phyloP scores from a whole-genome alignment of 2,113 vertebrate species.

The Corythornis madagascariensis region DNA sequence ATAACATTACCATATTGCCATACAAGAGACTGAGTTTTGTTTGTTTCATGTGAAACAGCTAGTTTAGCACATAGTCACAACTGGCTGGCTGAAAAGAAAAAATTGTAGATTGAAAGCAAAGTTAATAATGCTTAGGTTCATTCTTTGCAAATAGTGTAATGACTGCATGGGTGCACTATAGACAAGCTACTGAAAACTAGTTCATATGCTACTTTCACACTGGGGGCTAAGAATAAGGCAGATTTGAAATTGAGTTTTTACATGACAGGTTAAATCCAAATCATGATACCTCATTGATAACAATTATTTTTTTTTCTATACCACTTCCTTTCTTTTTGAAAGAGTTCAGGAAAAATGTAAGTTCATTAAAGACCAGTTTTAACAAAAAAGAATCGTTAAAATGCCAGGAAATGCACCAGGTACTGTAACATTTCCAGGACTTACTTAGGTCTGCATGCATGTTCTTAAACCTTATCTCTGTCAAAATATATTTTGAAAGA shows the following conservation, averaged over 20 bases:
- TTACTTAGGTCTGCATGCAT: neutral
- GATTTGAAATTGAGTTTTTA: neutral
- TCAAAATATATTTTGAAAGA: slow-evolving; percentile 43
- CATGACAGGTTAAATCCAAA: neutral
- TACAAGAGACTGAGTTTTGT: neutral
- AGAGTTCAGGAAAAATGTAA: neutral
- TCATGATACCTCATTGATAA: neutral
- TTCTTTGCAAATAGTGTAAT: neutral
- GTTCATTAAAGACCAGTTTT: neutral
- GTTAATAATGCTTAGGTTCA: neutral
- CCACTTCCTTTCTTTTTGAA: neutral
- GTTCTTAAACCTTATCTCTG: slow-evolving; percentile 31
- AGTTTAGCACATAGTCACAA: neutral
- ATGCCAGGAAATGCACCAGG: neutral
- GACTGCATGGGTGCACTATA: neutral
- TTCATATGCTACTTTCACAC: neutral
- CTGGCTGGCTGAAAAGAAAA: neutral
- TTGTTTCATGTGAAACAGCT: neutral
- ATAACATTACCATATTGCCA: neutral
- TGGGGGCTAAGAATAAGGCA: neutral
- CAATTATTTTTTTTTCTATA: neutral
- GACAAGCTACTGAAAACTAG: neutral
- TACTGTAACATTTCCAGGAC: slow-evolving; percentile 4
- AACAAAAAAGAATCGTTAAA: slow-evolving; percentile 10
- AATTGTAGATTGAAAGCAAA: neutral